These are phyloP conservation scores for Chroicocephalus ridibundus DNA, from an alignment of 2,113 vertebrate genomes.

Conservation along the genomic window DNA sequence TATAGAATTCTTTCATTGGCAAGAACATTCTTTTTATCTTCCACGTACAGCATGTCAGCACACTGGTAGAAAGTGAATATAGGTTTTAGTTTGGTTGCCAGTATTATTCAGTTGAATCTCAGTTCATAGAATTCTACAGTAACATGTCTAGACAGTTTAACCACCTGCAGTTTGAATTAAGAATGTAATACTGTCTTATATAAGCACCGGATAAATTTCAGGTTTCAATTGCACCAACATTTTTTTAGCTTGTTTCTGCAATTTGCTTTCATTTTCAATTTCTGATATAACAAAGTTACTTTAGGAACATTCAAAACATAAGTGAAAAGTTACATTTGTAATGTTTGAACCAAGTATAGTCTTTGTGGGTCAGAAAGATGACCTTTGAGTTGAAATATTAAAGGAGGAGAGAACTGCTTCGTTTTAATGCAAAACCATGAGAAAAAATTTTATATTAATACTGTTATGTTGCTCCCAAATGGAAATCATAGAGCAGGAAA, in stretches of 20 bases:
- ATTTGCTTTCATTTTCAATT: not conserved
- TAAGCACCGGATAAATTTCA: not conserved
- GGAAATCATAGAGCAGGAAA: not conserved
- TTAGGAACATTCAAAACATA: not conserved
- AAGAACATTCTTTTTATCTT: slow-evolving; percentile 9
- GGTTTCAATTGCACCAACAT: not conserved
- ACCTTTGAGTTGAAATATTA: not conserved
- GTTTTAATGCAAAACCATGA: not conserved
- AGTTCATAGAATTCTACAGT: not conserved
- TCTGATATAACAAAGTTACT: not conserved
- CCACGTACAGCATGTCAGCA: not conserved
- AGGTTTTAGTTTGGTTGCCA: not conserved
- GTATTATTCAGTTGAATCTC: not conserved
- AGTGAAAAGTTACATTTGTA: not conserved
- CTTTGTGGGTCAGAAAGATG: not conserved
- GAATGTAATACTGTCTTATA: not conserved
- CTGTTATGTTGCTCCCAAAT: not conserved
- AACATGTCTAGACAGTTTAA: not conserved
- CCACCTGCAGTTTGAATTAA: not conserved
- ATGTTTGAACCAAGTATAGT: not conserved
- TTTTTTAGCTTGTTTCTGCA: not conserved
- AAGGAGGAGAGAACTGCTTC: not conserved
- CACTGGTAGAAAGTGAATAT: not conserved
- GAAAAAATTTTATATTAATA: not conserved
- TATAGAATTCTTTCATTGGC: not conserved